Evolutionary conservation across 2,113 vertebrate genomes (phyloP).

Genomic region (Taxidea taxus): DNA sequence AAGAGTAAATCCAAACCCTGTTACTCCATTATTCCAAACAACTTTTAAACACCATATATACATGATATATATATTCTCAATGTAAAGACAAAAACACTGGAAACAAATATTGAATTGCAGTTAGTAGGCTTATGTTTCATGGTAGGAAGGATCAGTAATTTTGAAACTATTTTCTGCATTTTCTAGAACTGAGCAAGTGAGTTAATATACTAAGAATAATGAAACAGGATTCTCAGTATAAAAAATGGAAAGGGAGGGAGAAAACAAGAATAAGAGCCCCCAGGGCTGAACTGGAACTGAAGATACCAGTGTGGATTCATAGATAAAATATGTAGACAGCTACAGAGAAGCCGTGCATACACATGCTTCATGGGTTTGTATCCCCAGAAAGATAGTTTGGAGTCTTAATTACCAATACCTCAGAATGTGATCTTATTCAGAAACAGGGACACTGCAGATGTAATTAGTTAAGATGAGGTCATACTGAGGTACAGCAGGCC

Average conservation of each 20-base stretch:
- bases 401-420: background rate
- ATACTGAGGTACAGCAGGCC: background rate
- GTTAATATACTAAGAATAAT: background rate
- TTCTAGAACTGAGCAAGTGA: background rate
- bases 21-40: background rate
- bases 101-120: background rate
- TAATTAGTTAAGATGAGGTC: background rate
- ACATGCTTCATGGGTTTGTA: background rate
- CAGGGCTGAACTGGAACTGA: background rate
- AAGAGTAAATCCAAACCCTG: background rate
- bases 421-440: background rate
- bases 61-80: background rate
- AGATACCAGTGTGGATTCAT: background rate
- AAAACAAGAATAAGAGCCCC: background rate
- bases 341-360: background rate
- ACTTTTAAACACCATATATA: background rate
- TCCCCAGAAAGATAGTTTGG: background rate
- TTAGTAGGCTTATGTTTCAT: background rate
- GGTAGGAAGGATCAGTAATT: background rate
- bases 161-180: background rate
- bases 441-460: background rate
- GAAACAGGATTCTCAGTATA: background rate
- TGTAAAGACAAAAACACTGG: background rate
- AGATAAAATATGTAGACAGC: background rate
- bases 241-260: background rate